Base-by-base conservation (phyloP, 2,113 vertebrate genomes). In the Actenoides hombroni region DNA sequence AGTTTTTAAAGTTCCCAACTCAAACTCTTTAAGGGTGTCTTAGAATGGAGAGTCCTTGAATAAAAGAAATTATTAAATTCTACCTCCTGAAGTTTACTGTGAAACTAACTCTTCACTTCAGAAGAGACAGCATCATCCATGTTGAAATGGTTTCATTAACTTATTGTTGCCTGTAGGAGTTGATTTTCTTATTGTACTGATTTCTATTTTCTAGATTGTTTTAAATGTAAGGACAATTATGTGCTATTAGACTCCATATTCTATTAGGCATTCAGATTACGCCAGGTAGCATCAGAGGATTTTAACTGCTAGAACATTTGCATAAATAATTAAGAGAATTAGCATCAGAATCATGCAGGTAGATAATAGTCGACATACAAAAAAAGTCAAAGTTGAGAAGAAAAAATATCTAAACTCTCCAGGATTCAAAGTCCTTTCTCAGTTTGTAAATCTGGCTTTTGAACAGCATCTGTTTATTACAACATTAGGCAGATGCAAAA, bases 321-420 rank as follows among this genome's bases (percentile, higher is more conserved):
- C 95, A 94, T 83, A 92, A 97, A 96, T 96, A 96, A 96, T 96
- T 89, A 95, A 85, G 82, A 94, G 71, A 95, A 97, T 97, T 95
- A 94, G 26, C 80, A 78, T 87, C 51, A 95, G 90, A 92, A 91
- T 63, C 68, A 57, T 29, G 40, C 79, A 90, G 73, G 39, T 49
- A 71, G 87, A 88, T 83, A 91, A 92, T 69, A 61, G 84, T 77
- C 71, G 78, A 51, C 46, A 60, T 54, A 86, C 42, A 68, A 82
- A 56, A 78, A 75, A 71, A 86, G 28, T 42, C 48, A 48, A 74
- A 95, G 65, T 46, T 59, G 64, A 74, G 83, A 89, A 46, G 69
- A 89, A 81, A 90, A 64, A 11, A 0, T 21, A 51, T 44, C 57
- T 73, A 23, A 59, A 75, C 26, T 91, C 92, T 56, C 40, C 14